A percentile compares a stretch with the other conserved stretches of the same genome.
phyloP scores from a whole-genome alignment of 2,888 invertebrate genomes.

The Melanophora roralis region DNA sequence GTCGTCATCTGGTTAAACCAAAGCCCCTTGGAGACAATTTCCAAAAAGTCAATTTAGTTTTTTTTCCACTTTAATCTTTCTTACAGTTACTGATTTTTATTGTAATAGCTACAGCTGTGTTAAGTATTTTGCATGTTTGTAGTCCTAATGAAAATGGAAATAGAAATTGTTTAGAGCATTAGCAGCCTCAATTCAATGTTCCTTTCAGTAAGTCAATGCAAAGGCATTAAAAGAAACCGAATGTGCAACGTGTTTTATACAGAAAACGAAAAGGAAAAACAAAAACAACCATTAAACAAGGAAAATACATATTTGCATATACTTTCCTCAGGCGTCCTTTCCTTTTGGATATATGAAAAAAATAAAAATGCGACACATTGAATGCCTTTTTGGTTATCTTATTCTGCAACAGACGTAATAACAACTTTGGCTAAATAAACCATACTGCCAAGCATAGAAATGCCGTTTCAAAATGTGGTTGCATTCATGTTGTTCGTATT shows the following conservation, averaged over 20 bases:
- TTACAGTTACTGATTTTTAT: too few species aligned
- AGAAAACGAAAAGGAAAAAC: constrained; percentile 15
- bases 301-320: constrained; percentile 15
- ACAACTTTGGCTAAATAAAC: not conserved
- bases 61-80: not conserved
- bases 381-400: constrained; percentile 55
- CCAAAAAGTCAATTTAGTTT: constrained; percentile 47
- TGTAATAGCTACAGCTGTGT: not conserved
- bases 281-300: constrained; percentile 10
- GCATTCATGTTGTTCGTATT: constrained; percentile 62
- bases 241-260: constrained; percentile 31
- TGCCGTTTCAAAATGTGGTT: constrained; percentile 52
- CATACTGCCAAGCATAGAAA: not conserved
- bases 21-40: constrained; percentile 59
- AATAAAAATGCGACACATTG: constrained; percentile 59
- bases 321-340: constrained; percentile 36
- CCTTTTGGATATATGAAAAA: constrained; percentile 5
- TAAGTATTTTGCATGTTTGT: constrained; percentile 34
- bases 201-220: constrained; percentile 9
- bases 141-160: constrained; percentile 57
- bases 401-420: not conserved
- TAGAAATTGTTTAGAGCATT: constrained; percentile 58
- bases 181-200: constrained; percentile 28
- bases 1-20: constrained; percentile 62
- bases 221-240: constrained; percentile 25